Base-by-base conservation (phyloP, 2,113 vertebrate genomes). In the Podarcis raffonei region DNA sequence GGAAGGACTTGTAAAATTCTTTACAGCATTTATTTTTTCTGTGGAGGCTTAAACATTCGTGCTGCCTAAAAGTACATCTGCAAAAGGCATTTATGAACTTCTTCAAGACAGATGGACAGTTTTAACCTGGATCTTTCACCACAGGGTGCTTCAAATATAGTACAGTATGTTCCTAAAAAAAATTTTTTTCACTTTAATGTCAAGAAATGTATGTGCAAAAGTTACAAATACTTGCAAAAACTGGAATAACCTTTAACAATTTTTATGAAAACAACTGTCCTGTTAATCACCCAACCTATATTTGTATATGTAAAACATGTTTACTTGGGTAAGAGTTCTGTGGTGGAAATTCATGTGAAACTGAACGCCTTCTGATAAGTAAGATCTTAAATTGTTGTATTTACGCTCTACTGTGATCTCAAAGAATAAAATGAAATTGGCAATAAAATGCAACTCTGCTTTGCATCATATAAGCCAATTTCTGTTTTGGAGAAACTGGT, bases 11-110 rank as follows among this genome's bases (percentile, higher is more conserved):
- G 96, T 96, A 95, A 97, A 97, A 97, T 97, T 97, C 97, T 96
- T 97, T 93, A 95, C 84, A 69, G 96, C 94, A 93, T 96, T 97
- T 97, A 95, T 96, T 96, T 93, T 97, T 97, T 97, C 96, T 95
- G 93, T 95, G 97, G 97, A 97, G 92, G 95, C 94, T 97, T 97
- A 96, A 97, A 96, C 97, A 97, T 96, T 95, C 92, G 86, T 94
- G 95, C 90, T 95, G 95, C 92, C 95, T 89, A 94, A 93, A 9
- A 92, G 95, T 91, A 90, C 83, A 93, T 90, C 93, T 91, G 96
- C 92, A 96, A 96, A 96, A 95, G 96, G 93, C 94, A 92, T 95
- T 93, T 96, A 96, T 97, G 94, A 95, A 97, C 93, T 96, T 95
- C 94, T 79, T 96, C 93, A 95, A 96, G 95, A 93, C 94, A 94